Conservation (phyloP, 2,797 vertebrate species). For the Petrocephalus sullivani region DNA sequence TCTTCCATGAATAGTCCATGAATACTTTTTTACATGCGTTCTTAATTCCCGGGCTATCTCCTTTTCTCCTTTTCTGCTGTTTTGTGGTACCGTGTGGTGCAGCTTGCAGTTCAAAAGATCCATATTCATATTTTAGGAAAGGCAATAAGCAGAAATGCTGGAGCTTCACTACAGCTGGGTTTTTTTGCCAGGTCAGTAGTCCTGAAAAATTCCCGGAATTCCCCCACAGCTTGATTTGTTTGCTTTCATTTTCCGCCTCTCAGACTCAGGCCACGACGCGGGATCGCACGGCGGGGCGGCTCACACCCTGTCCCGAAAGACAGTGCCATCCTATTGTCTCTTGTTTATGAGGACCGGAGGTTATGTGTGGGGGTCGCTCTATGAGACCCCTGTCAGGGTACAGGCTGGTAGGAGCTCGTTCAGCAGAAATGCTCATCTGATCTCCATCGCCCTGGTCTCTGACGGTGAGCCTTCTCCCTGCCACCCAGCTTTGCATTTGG, state of each 20-base stretch:
- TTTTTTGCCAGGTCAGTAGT: not conserved
- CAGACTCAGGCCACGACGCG: no score
- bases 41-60: not conserved
- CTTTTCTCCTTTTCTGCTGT: not conserved
- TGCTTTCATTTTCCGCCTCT: constrained; percentile 8
- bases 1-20: not conserved
- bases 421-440: not conserved
- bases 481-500: not conserved
- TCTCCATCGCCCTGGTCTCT: not conserved
- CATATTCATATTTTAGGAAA: not conserved
- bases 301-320: not conserved
- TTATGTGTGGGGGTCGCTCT: not conserved
- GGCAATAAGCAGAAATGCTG: not conserved
- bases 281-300: no score
- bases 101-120: not conserved
- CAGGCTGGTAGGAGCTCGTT: not conserved
- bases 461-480: not conserved
- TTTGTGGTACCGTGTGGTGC: not conserved
- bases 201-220: constrained; percentile 13
- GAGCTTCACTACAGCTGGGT: not conserved
- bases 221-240: not conserved
- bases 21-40: not conserved
- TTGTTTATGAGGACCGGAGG: not conserved
- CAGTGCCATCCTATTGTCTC: not conserved
- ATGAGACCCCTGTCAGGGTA: not conserved